These are phyloP conservation scores for Bothrops jararaca DNA, from an alignment of 2,113 vertebrate species.

Conservation along the genomic window DNA sequence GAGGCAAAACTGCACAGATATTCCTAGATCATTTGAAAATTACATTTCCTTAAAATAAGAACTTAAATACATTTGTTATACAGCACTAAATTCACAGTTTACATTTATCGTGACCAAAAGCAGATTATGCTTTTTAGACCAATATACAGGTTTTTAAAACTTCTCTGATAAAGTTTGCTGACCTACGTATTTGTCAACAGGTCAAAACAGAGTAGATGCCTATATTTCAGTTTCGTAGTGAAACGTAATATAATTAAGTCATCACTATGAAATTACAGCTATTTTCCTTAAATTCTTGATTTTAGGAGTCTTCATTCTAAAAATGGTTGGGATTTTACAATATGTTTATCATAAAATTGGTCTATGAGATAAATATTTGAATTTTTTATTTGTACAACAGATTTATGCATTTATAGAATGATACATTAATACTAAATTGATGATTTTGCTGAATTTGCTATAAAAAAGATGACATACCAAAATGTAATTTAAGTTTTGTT, in stretches of 20 bases:
- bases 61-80: slow-evolving; percentile 7
- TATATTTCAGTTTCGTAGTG: slow-evolving; percentile 24
- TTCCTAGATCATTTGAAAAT: slow-evolving; percentile 40
- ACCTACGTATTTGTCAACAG: slow-evolving; percentile 43
- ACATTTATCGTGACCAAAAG: neutral
- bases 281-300: slow-evolving; percentile 28
- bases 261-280: slow-evolving; percentile 37
- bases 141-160: slow-evolving; percentile 18
- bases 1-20: slow-evolving; percentile 64
- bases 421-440: slow-evolving; percentile 12
- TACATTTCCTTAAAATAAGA: slow-evolving; percentile 9
- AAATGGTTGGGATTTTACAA: slow-evolving; percentile 34
- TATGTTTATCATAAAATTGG: neutral
- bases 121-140: neutral
- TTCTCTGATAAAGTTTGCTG: slow-evolving; percentile 19
- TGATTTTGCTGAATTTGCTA: slow-evolving; percentile 41
- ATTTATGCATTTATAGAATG: slow-evolving; percentile 19
- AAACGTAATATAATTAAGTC: slow-evolving; percentile 21
- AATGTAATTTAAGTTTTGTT: slow-evolving; percentile 50
- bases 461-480: slow-evolving; percentile 47
- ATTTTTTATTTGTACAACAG: slow-evolving; percentile 35
- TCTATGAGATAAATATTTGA: slow-evolving; percentile 24
- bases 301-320: slow-evolving; percentile 34
- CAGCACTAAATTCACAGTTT: neutral
- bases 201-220: slow-evolving; percentile 23